A percentile compares a stretch with the other conserved stretches of the same genome.
Evolutionary conservation across 2,113 vertebrate genomes (phyloP).

Genomic region (Rhea americana): DNA sequence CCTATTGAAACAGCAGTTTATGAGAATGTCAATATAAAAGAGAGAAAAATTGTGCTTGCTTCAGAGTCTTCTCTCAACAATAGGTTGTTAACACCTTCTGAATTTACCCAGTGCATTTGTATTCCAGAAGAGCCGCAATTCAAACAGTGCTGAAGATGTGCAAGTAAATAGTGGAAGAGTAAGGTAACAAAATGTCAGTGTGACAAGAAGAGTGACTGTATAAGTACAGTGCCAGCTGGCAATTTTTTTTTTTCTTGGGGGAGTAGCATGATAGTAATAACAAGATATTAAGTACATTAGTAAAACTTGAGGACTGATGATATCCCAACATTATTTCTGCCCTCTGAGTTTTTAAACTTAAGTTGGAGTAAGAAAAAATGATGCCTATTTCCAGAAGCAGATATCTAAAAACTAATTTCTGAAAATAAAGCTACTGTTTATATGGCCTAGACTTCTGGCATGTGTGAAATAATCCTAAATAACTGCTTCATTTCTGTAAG

Average conservation of each 20-base stretch:
- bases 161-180: neutral
- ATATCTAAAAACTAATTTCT: neutral
- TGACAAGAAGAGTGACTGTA: fast-evolving
- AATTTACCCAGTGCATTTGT: neutral
- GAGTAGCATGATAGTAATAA: neutral
- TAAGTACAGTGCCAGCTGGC: neutral
- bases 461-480: neutral
- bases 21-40: neutral
- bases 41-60: neutral
- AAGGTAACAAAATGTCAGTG: neutral
- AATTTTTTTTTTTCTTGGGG: neutral
- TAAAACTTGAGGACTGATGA: neutral
- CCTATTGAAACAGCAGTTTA: neutral
- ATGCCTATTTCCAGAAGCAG: neutral
- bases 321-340: neutral
- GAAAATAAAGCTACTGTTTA: neutral
- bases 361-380: neutral
- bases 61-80: neutral
- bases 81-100: neutral
- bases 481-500: neutral
- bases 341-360: neutral
- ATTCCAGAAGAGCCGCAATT: neutral
- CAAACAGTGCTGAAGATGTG: fast-evolving
- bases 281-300: neutral
- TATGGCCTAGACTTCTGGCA: fast-evolving